Evolutionary conservation across 64 coral and sea anemone species (phyloP), one percentile per base, ranked within the genome.

Genomic region (Montipora cactus): DNA sequence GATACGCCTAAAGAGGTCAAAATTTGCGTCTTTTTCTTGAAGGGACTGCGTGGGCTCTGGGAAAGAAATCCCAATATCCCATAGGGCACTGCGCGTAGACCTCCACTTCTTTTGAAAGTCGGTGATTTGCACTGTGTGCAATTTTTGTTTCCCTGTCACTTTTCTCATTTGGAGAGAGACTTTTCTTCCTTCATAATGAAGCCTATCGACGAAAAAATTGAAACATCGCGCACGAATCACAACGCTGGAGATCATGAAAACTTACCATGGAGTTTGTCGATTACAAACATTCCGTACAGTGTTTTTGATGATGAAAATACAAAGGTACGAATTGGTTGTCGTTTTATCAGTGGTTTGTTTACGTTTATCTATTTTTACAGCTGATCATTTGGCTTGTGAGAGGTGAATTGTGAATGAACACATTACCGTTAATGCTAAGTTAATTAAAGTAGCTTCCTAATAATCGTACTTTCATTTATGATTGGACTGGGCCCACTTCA

Each of bases 301-400:
- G 92, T 98, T 23, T 98, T 81, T 83, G 93, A 98, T 22, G 89
- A 98, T 91, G 21, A 89, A 89, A 87, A 89, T 18, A 74, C 80
- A 6, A 98, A 98, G 89, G 96, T 98, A 75, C 75, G 89, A 57
- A 8, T 19, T 2, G 71, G 61, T 11, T 25, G 14, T 55, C 22
- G 57, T 79, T 58, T 82, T 49, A 37, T 37, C 37, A 37, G 37
- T 37, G 37, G 37, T 37, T 37, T 37, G 37, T 37, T 37, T 37
- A 2, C 1, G 37, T 37, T 37, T 37, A 37, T 37, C 37, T 37
- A 0, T 37, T 37, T 37, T 37, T 37, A 37, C 37, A 37, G 37
- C 37, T 37, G 37, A 37, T 37, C 37, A 37, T 37, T 37, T 37
- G 37, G 37, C 37, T 37, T 37, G 37, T 37, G 37, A 37, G 37